Conservation (phyloP, 2,888 invertebrate species). For the Diaperis boleti region DNA sequence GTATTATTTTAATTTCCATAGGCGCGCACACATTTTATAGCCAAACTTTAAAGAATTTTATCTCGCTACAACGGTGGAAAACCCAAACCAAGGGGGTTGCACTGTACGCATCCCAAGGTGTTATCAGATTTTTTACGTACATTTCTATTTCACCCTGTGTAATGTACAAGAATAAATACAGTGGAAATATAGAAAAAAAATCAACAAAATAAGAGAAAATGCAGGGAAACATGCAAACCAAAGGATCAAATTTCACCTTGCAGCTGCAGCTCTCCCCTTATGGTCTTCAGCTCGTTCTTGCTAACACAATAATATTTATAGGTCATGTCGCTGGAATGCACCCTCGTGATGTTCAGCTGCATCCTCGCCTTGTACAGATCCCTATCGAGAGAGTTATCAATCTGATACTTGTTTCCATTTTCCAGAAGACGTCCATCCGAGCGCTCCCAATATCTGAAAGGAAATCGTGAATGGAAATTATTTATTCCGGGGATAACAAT, state of each 20-base stretch:
- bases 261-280: constrained; percentile 79
- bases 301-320: constrained; percentile 84
- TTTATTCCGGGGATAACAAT: constrained; percentile 5
- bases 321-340: constrained; percentile 77
- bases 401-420: constrained; percentile 74
- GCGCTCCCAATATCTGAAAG: constrained; percentile 86
- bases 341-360: constrained; percentile 80
- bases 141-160: no score
- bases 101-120: no score
- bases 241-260: constrained; percentile 65
- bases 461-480: constrained; percentile 53
- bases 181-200: no score
- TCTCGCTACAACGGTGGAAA: no score
- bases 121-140: no score
- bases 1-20: no score
- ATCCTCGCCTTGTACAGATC: constrained; percentile 78
- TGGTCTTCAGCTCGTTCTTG: constrained; percentile 85
- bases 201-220: no score
- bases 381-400: constrained; percentile 69
- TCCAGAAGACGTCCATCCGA: constrained; percentile 82
- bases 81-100: no score
- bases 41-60: no score
- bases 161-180: no score
- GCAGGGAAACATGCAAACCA: neutral
- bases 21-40: no score